A percentile compares a stretch with the other conserved stretches of the same genome.
These are phyloP conservation scores for Lepus europaeus DNA, from an alignment of 2,113 vertebrate genomes.

Conservation along the genomic window DNA sequence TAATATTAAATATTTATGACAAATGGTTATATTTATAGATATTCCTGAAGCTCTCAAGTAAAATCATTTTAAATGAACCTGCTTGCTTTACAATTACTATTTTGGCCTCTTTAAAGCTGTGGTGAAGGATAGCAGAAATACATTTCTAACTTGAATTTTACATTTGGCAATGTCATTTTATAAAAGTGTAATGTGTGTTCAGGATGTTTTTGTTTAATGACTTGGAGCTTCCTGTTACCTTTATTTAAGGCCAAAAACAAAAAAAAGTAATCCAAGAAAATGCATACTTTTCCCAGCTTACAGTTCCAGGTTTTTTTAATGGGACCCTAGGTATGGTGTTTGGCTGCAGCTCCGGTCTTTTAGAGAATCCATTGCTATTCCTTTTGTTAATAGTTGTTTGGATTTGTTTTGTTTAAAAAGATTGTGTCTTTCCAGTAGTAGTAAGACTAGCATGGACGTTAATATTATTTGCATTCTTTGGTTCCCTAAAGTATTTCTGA, in stretches of 20 bases:
- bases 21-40: neutral
- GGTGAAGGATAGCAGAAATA: neutral
- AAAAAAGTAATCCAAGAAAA: constrained; percentile 41
- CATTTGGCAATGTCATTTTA: constrained; percentile 3
- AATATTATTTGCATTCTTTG: neutral
- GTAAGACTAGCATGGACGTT: neutral
- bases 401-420: constrained; percentile 24
- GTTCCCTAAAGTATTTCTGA: neutral
- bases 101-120: neutral
- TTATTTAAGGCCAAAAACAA: constrained; percentile 19
- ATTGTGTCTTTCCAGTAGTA: neutral
- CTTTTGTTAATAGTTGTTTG: neutral
- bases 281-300: neutral
- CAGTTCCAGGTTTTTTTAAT: neutral
- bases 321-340: neutral
- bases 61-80: neutral
- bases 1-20: neutral
- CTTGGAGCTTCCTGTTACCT: constrained; percentile 1
- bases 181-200: constrained; percentile 23
- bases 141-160: neutral
- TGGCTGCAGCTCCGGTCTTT: constrained; percentile 24
- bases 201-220: constrained; percentile 35
- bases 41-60: neutral
- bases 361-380: neutral
- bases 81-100: neutral